Conservation (phyloP, 92 coral and sea anemone genomes). For the Phenganax stokvisi region DNA sequence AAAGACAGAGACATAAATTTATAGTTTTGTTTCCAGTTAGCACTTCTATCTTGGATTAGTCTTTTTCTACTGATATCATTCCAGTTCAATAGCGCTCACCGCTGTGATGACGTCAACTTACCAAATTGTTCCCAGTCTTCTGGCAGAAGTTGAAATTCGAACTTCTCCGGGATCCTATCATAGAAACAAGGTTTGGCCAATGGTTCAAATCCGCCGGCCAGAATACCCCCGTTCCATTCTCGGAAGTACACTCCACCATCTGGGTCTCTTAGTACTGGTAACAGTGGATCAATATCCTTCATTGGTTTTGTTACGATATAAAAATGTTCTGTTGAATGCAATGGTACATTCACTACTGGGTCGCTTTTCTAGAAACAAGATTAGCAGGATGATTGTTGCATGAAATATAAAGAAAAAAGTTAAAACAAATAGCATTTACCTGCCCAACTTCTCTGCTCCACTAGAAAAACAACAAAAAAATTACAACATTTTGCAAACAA, state of each 20-base stretch:
- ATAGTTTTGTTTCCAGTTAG: not conserved
- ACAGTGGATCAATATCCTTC: slow-evolving; percentile 48
- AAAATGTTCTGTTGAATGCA: slow-evolving; percentile 88
- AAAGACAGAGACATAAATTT: not conserved
- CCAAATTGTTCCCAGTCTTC: slow-evolving; percentile 99
- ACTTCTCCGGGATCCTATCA: slow-evolving; percentile 67
- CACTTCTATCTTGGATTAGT: too few species aligned
- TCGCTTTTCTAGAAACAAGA: slow-evolving; percentile 59
- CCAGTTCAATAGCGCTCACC: too few species aligned
- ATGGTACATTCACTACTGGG: slow-evolving; percentile 73
- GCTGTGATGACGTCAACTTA: slow-evolving; percentile 29
- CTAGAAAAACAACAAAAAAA: slow-evolving; percentile 40
- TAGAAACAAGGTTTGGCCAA: slow-evolving; percentile 72
- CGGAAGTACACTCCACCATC: slow-evolving; percentile 68
- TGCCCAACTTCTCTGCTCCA: slow-evolving; percentile 67
- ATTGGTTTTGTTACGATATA: slow-evolving; percentile 80
- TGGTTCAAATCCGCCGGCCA: slow-evolving; percentile 83
- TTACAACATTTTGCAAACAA: not conserved
- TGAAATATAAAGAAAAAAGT: not conserved
- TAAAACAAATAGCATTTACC: slow-evolving; percentile 42
- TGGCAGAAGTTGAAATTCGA: slow-evolving; percentile 84
- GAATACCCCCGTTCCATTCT: slow-evolving; percentile 82
- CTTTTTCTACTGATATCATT: too few species aligned
- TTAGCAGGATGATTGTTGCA: not conserved
- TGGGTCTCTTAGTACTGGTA: slow-evolving; percentile 73